Conservation (phyloP, 2,888 invertebrate genomes). For the Stenotaenia linearis region DNA sequence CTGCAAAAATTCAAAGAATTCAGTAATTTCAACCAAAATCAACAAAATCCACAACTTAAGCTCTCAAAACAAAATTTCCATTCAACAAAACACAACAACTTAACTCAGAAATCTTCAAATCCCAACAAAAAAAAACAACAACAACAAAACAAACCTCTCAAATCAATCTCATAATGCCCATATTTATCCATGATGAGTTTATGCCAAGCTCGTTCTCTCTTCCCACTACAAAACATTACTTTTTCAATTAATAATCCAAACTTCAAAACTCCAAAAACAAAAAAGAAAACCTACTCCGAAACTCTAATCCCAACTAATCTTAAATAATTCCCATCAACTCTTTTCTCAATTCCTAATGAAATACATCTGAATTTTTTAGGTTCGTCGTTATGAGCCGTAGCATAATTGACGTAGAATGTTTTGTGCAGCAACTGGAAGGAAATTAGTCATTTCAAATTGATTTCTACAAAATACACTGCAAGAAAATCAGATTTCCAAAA, state of each 20-base stretch:
- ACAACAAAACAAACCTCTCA: not conserved
- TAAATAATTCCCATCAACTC: not conserved
- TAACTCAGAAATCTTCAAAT: no score
- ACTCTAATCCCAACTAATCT: not conserved
- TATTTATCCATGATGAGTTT: not conserved
- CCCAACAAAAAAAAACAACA: not conserved
- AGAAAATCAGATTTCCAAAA: no score
- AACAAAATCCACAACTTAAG: no score
- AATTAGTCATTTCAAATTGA: no score
- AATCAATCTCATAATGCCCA: not conserved
- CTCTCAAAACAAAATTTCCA: no score
- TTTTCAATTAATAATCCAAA: not conserved
- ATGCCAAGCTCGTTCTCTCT: not conserved
- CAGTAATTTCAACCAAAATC: no score
- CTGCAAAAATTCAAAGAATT: no score
- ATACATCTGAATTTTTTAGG: not conserved
- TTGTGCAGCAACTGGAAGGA: not conserved
- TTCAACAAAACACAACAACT: no score
- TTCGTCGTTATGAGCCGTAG: not conserved
- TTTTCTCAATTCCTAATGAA: not conserved
- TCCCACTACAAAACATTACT: not conserved
- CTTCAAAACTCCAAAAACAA: not conserved
- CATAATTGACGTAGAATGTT: not conserved
- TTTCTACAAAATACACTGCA: no score
- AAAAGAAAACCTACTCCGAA: not conserved